phyloP scores from a whole-genome alignment of 2,888 invertebrate species.

The Diaperis boleti region DNA sequence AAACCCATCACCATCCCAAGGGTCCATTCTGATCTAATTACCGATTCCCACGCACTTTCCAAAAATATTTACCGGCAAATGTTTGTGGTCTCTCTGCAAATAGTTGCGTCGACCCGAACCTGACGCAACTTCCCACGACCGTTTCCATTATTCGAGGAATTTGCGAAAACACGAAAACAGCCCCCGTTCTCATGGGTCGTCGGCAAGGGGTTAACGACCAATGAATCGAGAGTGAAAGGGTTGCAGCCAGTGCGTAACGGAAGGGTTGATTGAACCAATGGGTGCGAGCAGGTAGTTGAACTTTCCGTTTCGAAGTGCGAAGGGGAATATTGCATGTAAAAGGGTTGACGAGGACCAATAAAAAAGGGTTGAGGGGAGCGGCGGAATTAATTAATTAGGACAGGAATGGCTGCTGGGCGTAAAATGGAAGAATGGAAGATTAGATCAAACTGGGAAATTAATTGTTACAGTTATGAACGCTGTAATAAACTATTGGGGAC shows the following conservation, averaged over 20 bases:
- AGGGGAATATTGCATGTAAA: constrained; percentile 22
- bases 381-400: constrained; percentile 51
- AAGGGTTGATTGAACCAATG: constrained; percentile 44
- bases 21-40: too few relatives aligned
- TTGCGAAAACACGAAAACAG: constrained; percentile 29
- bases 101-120: constrained; percentile 19
- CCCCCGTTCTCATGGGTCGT: constrained; percentile 6
- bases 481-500: too few relatives aligned
- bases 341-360: constrained; percentile 48
- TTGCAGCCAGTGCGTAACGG: constrained; percentile 34
- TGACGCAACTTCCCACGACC: constrained; percentile 40
- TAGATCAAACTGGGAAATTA: too few relatives aligned
- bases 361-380: constrained; percentile 54
- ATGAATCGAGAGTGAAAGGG: constrained; percentile 40
- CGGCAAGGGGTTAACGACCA: constrained; percentile 43
- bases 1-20: too few relatives aligned
- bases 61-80: too few relatives aligned
- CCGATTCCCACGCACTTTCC: too few relatives aligned
- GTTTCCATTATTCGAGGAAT: constrained; percentile 22
- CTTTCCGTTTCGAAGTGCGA: constrained; percentile 38
- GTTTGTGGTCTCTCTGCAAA: constrained; percentile 22
- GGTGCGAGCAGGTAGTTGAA: constrained; percentile 39
- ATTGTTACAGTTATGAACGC: too few relatives aligned
- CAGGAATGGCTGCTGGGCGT: neutral
- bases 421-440: too few relatives aligned